Percentiles rank a stretch among this genome's conserved stretches.
Conservation (phyloP, 2,888 invertebrate species). For the Syritta pipiens region DNA sequence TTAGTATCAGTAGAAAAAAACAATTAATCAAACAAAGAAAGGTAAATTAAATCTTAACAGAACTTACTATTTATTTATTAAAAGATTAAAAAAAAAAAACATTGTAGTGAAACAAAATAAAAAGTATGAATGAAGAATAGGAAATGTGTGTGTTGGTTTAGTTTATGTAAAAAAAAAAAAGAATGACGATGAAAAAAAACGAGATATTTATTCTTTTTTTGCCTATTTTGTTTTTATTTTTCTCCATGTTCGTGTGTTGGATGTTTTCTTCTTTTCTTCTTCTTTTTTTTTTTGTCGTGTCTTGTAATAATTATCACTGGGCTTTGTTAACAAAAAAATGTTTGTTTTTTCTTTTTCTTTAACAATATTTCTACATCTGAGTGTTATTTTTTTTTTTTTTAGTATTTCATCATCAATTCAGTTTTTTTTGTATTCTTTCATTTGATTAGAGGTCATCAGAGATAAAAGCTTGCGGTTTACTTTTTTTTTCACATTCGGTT, state of each 20-base stretch:
- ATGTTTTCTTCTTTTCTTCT: constrained; percentile 12
- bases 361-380: constrained; percentile 44
- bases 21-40: constrained; percentile 74
- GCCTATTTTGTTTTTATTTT: constrained; percentile 55
- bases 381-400: constrained; percentile 8
- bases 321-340: constrained; percentile 41
- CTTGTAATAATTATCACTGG: constrained; percentile 58
- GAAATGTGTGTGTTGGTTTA: constrained; percentile 31
- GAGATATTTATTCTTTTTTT: constrained; percentile 38
- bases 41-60: constrained; percentile 74
- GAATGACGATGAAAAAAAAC: constrained; percentile 50
- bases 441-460: constrained; percentile 61
- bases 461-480: constrained; percentile 57
- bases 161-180: constrained; percentile 33
- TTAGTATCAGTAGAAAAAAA: constrained; percentile 64
- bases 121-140: constrained; percentile 27
- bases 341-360: constrained; percentile 26
- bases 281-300: constrained; percentile 26
- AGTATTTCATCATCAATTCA: constrained; percentile 34
- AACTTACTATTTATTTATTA: constrained; percentile 67
- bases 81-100: constrained; percentile 38
- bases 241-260: constrained; percentile 43
- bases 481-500: constrained; percentile 26
- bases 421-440: background rate
- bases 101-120: constrained; percentile 47